Conservation (phyloP, 2,888 invertebrate species). For the Hemicrepidius hirtus region DNA sequence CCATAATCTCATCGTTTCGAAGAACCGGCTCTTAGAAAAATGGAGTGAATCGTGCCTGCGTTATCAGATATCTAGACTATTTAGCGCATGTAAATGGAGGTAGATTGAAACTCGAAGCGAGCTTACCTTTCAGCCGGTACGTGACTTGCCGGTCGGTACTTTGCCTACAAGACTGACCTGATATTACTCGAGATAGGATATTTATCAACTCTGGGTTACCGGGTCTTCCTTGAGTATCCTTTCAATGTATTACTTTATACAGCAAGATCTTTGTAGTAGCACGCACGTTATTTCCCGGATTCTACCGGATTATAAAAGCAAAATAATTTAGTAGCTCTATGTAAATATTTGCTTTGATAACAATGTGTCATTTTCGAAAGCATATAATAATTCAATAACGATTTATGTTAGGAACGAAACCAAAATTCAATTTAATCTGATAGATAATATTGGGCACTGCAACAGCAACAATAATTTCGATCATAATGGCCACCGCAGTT, state of each 20-base stretch:
- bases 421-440: too few species aligned
- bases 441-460: too few species aligned
- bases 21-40: conserved; percentile 38
- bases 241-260: conserved; percentile 7
- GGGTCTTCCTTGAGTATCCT: conserved; percentile 32
- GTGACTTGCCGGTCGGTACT: conserved; percentile 49
- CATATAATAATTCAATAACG: too few species aligned
- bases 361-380: too few species aligned
- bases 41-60: conserved; percentile 46
- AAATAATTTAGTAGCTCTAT: too few species aligned
- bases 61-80: conserved; percentile 51
- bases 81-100: conserved; percentile 56
- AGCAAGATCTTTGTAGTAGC: neutral
- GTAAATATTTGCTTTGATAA: too few species aligned
- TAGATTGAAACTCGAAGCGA: conserved; percentile 49
- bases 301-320: neutral
- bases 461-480: too few species aligned
- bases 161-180: conserved; percentile 44
- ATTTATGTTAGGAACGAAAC: too few species aligned
- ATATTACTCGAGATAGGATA: conserved; percentile 46
- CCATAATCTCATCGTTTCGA: conserved; percentile 30
- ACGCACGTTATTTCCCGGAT: neutral
- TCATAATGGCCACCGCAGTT: too few species aligned
- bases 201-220: conserved; percentile 49
- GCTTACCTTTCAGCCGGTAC: conserved; percentile 48